Evolutionary conservation across 2,797 vertebrate genomes (phyloP).

Genomic region (Poliocrania exsul): DNA sequence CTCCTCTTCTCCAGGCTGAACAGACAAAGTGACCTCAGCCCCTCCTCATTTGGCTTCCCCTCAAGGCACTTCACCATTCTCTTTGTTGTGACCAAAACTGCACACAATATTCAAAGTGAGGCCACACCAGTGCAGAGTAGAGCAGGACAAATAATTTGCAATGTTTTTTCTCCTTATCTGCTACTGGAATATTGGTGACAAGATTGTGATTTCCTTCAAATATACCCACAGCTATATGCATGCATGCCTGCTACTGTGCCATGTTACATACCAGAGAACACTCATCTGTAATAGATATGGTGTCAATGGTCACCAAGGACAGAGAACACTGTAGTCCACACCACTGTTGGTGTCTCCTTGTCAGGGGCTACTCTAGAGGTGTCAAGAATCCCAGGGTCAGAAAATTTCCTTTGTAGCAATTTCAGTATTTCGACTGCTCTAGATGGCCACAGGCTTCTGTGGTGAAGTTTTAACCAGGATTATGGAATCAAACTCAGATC

Average conservation of each 20-base stretch:
- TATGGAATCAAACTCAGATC: neutral
- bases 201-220: neutral
- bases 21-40: neutral
- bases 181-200: neutral
- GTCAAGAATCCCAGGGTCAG: neutral
- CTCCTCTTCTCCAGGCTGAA: neutral
- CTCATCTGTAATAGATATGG: rapidly evolving
- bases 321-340: rapidly evolving
- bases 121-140: neutral
- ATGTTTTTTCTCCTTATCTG: neutral
- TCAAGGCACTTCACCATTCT: neutral
- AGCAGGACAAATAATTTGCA: neutral
- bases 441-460: neutral
- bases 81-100: neutral
- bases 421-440: neutral
- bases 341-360: neutral
- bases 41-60: neutral
- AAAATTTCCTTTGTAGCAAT: neutral
- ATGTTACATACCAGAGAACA: neutral
- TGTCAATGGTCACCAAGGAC: neutral
- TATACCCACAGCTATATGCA: neutral
- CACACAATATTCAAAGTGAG: neutral
- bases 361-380: neutral
- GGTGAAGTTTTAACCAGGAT: neutral
- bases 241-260: neutral